Base-by-base conservation (phyloP, 2,797 vertebrate species). In the Pipistrellus pygmaeus region DNA sequence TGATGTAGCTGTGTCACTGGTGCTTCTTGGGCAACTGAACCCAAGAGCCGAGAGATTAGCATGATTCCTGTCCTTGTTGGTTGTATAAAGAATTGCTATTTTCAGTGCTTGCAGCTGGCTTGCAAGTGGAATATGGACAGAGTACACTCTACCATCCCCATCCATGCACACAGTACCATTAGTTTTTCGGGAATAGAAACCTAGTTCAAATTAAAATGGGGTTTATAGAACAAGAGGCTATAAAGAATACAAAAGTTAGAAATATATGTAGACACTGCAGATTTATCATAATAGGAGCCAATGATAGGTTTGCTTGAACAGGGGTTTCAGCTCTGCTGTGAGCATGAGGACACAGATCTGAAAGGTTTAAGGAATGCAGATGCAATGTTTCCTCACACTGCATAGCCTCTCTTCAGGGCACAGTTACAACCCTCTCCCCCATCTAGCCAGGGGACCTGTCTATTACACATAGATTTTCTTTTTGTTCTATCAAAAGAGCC, bases 211-310 rank as follows among this genome's bases (percentile, higher is more conserved):
- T 38, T 87, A 90, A 77, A 91, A 89, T 76, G 11, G 2, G 3
- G 35, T 60, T 83, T 55, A 41, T 48, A 51, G 15, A 85, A 66
- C 8, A 90, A 62, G 5, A 89, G 4, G 77, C 23, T 86, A 21
- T 71, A 76, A 90, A 81, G 10, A 11, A 90, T 60, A 5, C 6
- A 77, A 55, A 8, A 72, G 75, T 76, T 51, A 81, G 27, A 64
- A 53, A 66, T 81, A 48, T 13, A 32, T 46, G 8, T 35, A 62
- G 25, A 88, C 18, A 35, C 84, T 94, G 20, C 68, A 89, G 32
- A 85, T 48, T 97, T 64, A 78, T 20, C 55, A 82, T 91, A 91
- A 91, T 27, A 75, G 44, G 41, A 89, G 77, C 89, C 92, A 84
- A 71, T 75, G 81, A 64, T 51, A 85, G 48, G 20, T 85, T 94